Percentiles rank a stretch among this genome's conserved stretches.
phyloP scores from a whole-genome alignment of 2,888 invertebrate species.

The Leucania comma region DNA sequence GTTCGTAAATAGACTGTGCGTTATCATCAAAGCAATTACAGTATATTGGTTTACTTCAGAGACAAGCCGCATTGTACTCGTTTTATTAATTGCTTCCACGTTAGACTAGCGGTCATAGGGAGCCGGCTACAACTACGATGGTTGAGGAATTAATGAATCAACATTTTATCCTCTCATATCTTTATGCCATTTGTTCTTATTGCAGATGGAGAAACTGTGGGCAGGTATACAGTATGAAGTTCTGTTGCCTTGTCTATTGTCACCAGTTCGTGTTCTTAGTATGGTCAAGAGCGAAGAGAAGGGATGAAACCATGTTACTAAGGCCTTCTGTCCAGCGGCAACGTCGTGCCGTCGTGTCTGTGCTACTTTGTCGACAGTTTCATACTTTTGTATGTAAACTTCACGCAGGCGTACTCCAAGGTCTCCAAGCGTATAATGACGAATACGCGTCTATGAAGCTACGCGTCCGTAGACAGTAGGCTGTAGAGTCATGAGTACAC shows the following conservation, averaged over 20 bases:
- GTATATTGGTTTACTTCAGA: constrained; percentile 47
- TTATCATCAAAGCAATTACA: constrained; percentile 52
- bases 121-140: constrained; percentile 1
- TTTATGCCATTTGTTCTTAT: constrained; percentile 3
- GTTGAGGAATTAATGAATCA: constrained; percentile 15
- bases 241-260: neutral
- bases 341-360: too few relatives aligned
- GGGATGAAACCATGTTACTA: too few relatives aligned
- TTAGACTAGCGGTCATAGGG: constrained; percentile 4
- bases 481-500: too few relatives aligned
- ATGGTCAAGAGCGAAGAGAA: too few relatives aligned
- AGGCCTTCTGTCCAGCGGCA: too few relatives aligned
- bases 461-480: too few relatives aligned
- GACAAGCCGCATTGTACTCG: constrained; percentile 44
- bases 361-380: too few relatives aligned
- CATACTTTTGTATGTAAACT: too few relatives aligned
- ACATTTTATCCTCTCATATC: neutral
- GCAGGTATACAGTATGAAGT: neutral
- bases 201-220: neutral
- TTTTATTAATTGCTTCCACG: constrained; percentile 31
- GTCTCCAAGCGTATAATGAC: too few relatives aligned
- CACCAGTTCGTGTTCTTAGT: too few relatives aligned
- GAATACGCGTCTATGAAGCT: too few relatives aligned
- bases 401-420: too few relatives aligned
- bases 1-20: constrained; percentile 32